Percentiles rank a stretch among this genome's conserved stretches.
These are phyloP conservation scores for Cavia porcellus DNA, from an alignment of 2,113 vertebrate species.

Conservation along the genomic window DNA sequence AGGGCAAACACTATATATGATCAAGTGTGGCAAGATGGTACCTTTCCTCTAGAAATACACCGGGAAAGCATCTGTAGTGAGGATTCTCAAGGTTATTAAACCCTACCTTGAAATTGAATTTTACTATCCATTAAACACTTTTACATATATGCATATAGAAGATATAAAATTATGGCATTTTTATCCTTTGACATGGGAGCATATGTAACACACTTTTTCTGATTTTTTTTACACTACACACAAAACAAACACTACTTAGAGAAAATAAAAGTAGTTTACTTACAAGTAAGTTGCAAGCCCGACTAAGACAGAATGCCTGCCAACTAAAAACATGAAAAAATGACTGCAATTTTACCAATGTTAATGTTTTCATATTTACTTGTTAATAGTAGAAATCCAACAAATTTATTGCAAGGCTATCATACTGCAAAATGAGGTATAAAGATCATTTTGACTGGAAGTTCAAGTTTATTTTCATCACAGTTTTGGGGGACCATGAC, in stretches of 20 bases:
- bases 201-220: too few species aligned
- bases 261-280: background rate
- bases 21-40: background rate
- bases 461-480: background rate
- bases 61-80: background rate
- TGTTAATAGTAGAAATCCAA: background rate
- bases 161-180: background rate
- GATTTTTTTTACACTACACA: too few species aligned
- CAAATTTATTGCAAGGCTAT: background rate
- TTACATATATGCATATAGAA: background rate
- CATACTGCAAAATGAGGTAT: background rate
- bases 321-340: conserved; percentile 2
- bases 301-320: background rate
- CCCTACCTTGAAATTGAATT: background rate
- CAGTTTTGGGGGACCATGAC: background rate
- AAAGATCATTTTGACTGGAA: background rate
- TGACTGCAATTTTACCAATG: background rate
- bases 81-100: background rate
- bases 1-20: background rate
- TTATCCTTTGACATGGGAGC: background rate
- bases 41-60: background rate
- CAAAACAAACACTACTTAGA: background rate
- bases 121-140: background rate
- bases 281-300: background rate
- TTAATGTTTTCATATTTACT: background rate